These are phyloP conservation scores for Falcunculus frontatus DNA, from an alignment of 2,113 vertebrate species.

Conservation along the genomic window DNA sequence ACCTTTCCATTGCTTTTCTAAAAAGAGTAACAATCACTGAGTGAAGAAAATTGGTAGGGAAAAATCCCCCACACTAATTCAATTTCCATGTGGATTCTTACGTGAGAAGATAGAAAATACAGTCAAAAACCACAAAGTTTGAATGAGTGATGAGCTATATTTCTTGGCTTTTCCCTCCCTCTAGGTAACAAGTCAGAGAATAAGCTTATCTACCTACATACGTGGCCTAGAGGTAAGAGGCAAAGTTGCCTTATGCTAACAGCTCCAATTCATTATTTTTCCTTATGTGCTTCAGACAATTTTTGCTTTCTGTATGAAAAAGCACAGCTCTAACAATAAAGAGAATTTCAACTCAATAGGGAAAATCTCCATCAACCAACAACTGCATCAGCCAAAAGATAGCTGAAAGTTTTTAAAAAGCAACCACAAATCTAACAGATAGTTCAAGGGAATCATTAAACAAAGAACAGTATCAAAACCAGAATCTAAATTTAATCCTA, in stretches of 20 bases:
- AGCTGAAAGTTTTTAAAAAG: not conserved
- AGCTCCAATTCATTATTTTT: not conserved
- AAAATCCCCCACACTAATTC: not conserved
- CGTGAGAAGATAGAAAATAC: not conserved
- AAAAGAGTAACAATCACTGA: not conserved
- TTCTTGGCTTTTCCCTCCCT: rapidly evolving
- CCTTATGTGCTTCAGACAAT: not conserved
- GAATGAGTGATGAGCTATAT: not conserved
- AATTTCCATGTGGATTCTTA: not conserved
- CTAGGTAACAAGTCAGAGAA: not conserved
- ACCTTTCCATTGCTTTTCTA: not conserved
- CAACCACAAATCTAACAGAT: not conserved
- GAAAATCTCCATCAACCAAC: not conserved
- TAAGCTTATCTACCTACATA: not conserved
- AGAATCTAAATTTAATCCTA: not conserved
- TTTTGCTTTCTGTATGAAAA: not conserved
- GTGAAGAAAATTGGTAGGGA: not conserved
- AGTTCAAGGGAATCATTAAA: not conserved
- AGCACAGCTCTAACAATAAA: not conserved
- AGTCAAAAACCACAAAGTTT: not conserved
- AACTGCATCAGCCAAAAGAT: not conserved
- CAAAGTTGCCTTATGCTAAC: not conserved
- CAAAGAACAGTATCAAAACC: not conserved
- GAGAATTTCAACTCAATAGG: not conserved
- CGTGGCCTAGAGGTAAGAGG: not conserved